A percentile compares a stretch with the other conserved stretches of the same genome.
phyloP scores from a whole-genome alignment of 2,888 invertebrate species.

The Lithophane leautieri region DNA sequence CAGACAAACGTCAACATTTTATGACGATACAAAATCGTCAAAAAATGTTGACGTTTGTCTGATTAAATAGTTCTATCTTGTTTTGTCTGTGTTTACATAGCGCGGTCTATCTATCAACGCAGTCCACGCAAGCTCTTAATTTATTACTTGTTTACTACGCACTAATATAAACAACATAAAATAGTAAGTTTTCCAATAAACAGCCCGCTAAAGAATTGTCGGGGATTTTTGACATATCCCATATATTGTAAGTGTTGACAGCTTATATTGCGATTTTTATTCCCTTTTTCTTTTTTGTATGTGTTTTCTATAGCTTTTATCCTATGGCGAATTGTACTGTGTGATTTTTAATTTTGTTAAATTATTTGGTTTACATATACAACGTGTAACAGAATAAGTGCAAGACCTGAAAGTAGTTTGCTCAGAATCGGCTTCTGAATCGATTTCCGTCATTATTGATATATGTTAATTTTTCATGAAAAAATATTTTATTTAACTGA shows the following conservation, averaged over 20 bases:
- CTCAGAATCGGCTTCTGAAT: too few relatives aligned
- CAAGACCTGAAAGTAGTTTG: too few relatives aligned
- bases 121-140: constrained; percentile 71
- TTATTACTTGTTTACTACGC: constrained; percentile 82
- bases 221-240: constrained; percentile 55
- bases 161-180: constrained; percentile 73
- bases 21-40: too few relatives aligned
- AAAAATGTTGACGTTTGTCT: background rate
- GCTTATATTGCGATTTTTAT: constrained; percentile 50
- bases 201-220: constrained; percentile 47
- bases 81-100: constrained; percentile 74
- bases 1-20: too few relatives aligned
- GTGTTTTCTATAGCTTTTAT: constrained; percentile 17
- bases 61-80: constrained; percentile 39
- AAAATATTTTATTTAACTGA: too few relatives aligned
- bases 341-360: too few relatives aligned
- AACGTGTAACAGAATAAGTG: too few relatives aligned
- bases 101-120: constrained; percentile 71
- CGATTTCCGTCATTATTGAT: too few relatives aligned
- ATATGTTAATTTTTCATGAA: too few relatives aligned
- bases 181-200: constrained; percentile 69
- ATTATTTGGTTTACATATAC: too few relatives aligned
- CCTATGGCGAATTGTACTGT: background rate
- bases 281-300: constrained; percentile 40
- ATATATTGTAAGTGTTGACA: constrained; percentile 64